These are phyloP conservation scores for Camptogramma bilineatum DNA, from an alignment of 2,888 invertebrate species.

Conservation along the genomic window DNA sequence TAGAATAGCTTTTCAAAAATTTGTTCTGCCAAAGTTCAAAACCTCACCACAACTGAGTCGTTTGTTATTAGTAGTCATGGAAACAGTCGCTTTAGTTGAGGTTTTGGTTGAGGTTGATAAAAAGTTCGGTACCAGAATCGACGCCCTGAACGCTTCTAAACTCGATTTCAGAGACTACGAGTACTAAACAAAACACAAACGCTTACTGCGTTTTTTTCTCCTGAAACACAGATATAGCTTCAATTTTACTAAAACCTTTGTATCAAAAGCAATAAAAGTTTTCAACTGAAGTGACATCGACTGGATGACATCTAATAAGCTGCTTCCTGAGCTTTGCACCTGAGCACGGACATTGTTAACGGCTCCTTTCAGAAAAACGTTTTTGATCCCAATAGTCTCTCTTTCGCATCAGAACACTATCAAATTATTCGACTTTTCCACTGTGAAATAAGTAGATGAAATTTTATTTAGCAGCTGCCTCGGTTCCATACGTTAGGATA, in stretches of 20 bases:
- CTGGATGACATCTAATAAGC: slow-evolving; percentile 1
- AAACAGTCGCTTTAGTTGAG: no score
- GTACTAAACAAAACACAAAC: no score
- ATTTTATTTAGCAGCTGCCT: neutral
- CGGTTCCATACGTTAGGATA: no score
- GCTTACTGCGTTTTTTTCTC: no score
- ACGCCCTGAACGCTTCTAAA: no score
- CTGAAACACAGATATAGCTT: neutral
- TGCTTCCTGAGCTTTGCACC: slow-evolving; percentile 11
- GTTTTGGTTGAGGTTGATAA: no score
- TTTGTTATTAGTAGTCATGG: no score
- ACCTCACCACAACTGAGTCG: no score
- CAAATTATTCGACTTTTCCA: neutral
- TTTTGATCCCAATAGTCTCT: neutral
- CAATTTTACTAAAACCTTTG: neutral
- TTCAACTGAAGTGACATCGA: neutral
- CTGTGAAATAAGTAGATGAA: neutral
- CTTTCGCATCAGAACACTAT: neutral
- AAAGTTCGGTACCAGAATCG: no score
- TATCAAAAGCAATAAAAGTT: neutral
- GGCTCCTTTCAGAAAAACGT: slow-evolving; percentile 8
- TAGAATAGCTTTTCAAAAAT: no score
- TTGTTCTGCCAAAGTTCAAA: no score
- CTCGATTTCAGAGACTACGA: no score
- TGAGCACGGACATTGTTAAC: slow-evolving; percentile 9